Percentiles rank a stretch among this genome's conserved stretches.
phyloP scores from a whole-genome alignment of 2,888 invertebrate genomes.

The Gymnoscelis rufifasciata region DNA sequence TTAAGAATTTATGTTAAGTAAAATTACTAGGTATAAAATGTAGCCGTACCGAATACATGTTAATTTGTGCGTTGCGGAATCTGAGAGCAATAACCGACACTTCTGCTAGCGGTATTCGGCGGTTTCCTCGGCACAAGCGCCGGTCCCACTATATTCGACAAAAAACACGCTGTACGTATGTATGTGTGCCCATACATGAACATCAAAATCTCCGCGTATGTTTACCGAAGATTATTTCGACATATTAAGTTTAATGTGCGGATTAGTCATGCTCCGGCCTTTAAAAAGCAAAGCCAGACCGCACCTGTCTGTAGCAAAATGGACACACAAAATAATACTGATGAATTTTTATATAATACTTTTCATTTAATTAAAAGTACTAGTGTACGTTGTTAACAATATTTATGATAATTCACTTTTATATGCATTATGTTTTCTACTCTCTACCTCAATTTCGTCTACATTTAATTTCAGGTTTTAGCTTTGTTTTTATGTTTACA shows the following conservation, averaged over 20 bases:
- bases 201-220: constrained; percentile 44
- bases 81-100: constrained; percentile 76
- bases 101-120: constrained; percentile 73
- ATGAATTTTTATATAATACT: no score
- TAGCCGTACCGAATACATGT: constrained; percentile 77
- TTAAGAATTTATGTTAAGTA: constrained; percentile 55
- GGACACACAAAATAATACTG: neutral
- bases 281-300: constrained; percentile 40
- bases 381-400: no score
- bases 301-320: constrained; percentile 19
- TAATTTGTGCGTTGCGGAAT: constrained; percentile 79
- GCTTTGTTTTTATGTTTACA: no score
- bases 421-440: no score
- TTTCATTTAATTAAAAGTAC: no score
- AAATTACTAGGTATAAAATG: constrained; percentile 70
- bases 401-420: no score
- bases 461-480: no score
- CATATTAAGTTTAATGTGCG: constrained; percentile 61
- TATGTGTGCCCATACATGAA: constrained; percentile 44
- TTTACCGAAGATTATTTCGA: constrained; percentile 57
- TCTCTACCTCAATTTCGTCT: no score
- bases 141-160: constrained; percentile 63
- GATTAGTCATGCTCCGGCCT: constrained; percentile 62
- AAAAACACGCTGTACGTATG: constrained; percentile 54
- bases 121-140: constrained; percentile 67